Conservation (phyloP, 2,113 vertebrate species). For the Petroica traversi region DNA sequence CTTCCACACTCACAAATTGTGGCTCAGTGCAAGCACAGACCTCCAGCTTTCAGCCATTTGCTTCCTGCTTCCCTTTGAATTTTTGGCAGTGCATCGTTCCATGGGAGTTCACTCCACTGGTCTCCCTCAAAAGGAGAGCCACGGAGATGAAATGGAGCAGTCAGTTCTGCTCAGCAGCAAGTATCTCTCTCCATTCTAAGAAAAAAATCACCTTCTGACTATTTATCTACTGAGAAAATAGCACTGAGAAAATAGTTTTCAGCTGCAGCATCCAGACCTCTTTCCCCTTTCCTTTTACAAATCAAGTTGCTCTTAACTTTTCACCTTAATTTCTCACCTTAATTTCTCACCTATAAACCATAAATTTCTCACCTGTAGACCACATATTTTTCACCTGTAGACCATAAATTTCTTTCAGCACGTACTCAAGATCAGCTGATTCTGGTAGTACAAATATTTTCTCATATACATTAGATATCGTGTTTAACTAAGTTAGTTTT, state of each 20-base stretch:
- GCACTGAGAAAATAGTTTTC: too few species aligned
- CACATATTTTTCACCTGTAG: background rate
- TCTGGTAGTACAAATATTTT: background rate
- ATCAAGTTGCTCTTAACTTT: background rate
- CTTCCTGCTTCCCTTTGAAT: background rate
- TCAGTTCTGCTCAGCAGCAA: background rate
- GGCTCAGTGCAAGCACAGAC: background rate
- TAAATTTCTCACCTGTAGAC: background rate
- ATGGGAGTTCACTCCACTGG: background rate
- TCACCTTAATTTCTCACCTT: background rate
- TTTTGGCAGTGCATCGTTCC: background rate
- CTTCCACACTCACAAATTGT: accelerated
- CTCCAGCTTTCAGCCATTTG: background rate
- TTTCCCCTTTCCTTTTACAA: background rate
- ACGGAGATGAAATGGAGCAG: background rate
- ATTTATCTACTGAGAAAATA: background rate
- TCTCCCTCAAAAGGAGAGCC: accelerated
- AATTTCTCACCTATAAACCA: background rate
- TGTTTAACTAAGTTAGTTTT: background rate
- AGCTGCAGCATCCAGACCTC: background rate
- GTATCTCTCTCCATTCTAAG: background rate
- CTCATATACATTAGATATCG: background rate
- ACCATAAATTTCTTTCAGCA: background rate
- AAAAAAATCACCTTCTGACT: background rate
- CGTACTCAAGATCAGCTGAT: background rate